Evolutionary conservation across 2,113 vertebrate species (phyloP).

Genomic region (human (Homo sapiens)): GRCh38 chr5:59848001-59848500

Average conservation of each 20-base stretch:
- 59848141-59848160: background rate
- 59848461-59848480: background rate
- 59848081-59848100: constrained; percentile 27
- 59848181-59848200: background rate
- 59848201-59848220: background rate
- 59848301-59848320: background rate
- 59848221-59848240: background rate
- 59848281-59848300: constrained; percentile 18
- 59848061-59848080: constrained; percentile 26
- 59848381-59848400: background rate
- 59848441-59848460: background rate
- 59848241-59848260: background rate
- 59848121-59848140: constrained; percentile 30
- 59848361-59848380: background rate
- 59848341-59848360: background rate
- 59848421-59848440: background rate
- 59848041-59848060: background rate
- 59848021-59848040: background rate
- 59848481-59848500: background rate
- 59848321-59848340: background rate
- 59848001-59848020: constrained; percentile 1
- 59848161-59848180: background rate
- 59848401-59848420: background rate
- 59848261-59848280: background rate
- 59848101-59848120: background rate